Conservation (phyloP, 2,797 vertebrate species). For the Masticophis lateralis region DNA sequence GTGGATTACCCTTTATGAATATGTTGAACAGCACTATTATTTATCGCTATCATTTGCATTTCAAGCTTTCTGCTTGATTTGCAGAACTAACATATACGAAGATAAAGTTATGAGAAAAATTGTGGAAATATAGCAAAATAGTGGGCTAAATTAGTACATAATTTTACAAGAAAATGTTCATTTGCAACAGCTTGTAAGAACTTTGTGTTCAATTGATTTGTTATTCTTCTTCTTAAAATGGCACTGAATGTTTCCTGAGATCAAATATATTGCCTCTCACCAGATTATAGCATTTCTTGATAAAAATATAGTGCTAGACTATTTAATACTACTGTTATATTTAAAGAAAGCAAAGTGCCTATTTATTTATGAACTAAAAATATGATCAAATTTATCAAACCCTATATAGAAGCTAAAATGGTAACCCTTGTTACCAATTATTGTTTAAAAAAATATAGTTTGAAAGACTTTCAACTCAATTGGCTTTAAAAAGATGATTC, state of each 20-base stretch:
- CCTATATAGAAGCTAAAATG: background rate
- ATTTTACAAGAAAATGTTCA: background rate
- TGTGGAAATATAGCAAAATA: background rate
- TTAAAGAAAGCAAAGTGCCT: background rate
- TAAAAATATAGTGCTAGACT: conserved; percentile 13
- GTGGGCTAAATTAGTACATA: background rate
- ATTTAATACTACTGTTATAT: conserved; percentile 36
- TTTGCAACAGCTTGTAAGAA: background rate
- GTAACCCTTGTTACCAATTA: background rate
- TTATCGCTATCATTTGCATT: background rate
- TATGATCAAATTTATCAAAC: conserved; percentile 28
- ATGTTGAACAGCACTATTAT: background rate
- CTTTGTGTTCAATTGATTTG: background rate
- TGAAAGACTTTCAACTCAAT: conserved; percentile 53
- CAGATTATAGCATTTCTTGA: background rate
- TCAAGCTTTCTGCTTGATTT: background rate
- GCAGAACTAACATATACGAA: background rate
- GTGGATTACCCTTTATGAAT: background rate
- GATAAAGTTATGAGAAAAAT: background rate
- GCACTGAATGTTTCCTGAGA: conserved; percentile 9
- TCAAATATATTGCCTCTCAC: background rate
- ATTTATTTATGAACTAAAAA: conserved; percentile 33
- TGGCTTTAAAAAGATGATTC: conserved; percentile 57
- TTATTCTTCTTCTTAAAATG: background rate
- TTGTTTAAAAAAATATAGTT: conserved; percentile 17